Base-by-base conservation (phyloP, 2,888 invertebrate species). In the Zonitis immaculata region DNA sequence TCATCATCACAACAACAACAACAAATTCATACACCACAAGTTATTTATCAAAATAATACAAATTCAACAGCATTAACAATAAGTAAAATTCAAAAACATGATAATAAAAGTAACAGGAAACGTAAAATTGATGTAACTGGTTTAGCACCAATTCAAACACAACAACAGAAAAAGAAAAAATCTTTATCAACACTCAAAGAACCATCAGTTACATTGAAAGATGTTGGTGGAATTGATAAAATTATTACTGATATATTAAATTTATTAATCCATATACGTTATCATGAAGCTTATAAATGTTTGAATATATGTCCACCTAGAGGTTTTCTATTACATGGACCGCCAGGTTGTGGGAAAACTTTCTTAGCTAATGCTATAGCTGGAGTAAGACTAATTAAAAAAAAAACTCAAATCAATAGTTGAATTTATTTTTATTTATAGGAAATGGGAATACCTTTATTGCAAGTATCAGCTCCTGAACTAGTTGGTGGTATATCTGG, bases 321-420 rank as follows among this genome's bases (percentile, higher is more conserved):
- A 68, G 97, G 96, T 22, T 88, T 97, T 66, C 77, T 99, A 46
- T 78, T 98, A 44, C 95, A 97, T 74, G 98, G 98, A 0, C 97
- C 98, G 1, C 94, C 97, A 0, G 98, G 98, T 0, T 94, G 95
- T 72, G 97, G 98, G 0, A 92, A 92, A 77, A 90, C 89, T 3
- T 78, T 91, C 50, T 69, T 92, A 54, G 92, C 91, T 0, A 81
- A 88, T 70, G 90, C 91, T 2, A 88, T 92, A 65, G 89, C 91
- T 22, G 91, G 92, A 47, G 86, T 86, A 77, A 76, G 78, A 75
- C 3, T 42, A n/a, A n/a, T n/a, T n/a, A n/a, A n/a, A n/a, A n/a
- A n/a, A n/a, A n/a, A n/a, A n/a, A n/a, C n/a, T n/a, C n/a, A n/a
- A n/a, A n/a, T n/a, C n/a, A n/a, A n/a, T n/a, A n/a, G n/a, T n/a